Evolutionary conservation across 2,113 vertebrate species (phyloP), one percentile per base, ranked within the genome.

Genomic region (Sphyrna mokarran): DNA sequence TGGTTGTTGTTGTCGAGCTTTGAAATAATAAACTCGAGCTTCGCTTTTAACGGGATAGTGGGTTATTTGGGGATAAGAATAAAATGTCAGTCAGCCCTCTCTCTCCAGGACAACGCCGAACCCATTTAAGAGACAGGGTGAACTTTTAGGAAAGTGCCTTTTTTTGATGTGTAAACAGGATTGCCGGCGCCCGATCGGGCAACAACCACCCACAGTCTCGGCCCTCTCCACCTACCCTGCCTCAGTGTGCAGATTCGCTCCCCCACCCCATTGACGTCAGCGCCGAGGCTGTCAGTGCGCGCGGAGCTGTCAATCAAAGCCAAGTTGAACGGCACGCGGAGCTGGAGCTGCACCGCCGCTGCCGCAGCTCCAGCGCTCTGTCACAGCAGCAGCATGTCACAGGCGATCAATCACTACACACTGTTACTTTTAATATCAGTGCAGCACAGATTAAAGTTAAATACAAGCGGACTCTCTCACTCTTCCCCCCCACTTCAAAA

Each of bases 401-500:
- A 20, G 33, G 33, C 7, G 61, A 69, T 94, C 90, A 94, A 69
- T 94, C 90, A 37, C 93, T 48, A 72, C 93, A 70, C 70, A 95
- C 63, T 94, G 68, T 72, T 95, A 72, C 91, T 95, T 70, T 43
- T 69, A 40, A 69, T 95, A 70, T 48, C 37, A 48, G n/a, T 23
- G 68, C 91, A 95, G 22, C n/a, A 18, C 23, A 69, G 23, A 70
- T 76, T 76, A 48, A 70, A 72, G 22, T 95, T 95, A 20, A 76
- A 20, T 70, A 13, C 48, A 9, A 69, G 8, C 37, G 37, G 37
- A n/a, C 66, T 61, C 7, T 48, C 68, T 76, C 72, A 5, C 23
- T 26, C 69, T 16, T 0, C 22, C 69, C 48, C 48, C 48, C 48
- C 33, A 91, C 66, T n/a, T n/a, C 58, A 66, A 63, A 91, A 22